Conservation (phyloP, 2,888 invertebrate species). For the Drosophila recens region DNA sequence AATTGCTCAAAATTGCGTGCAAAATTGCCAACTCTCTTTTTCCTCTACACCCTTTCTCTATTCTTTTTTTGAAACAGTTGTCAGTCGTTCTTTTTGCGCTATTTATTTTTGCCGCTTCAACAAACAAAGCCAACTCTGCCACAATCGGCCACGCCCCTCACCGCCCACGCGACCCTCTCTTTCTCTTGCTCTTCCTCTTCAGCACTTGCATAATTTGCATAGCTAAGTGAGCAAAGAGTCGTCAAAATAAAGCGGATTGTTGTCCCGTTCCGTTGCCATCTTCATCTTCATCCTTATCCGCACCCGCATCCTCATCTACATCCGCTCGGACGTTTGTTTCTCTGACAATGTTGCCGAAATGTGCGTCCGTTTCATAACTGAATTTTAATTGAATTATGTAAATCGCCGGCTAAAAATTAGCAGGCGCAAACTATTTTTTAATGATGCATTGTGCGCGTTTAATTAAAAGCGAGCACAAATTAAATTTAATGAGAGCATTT, state of each 20-base stretch:
- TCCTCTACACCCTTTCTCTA: background rate
- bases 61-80: constrained; percentile 34
- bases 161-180: background rate
- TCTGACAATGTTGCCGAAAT: constrained; percentile 53
- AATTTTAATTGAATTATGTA: constrained; percentile 81
- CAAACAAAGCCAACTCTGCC: constrained; percentile 70
- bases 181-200: constrained; percentile 1
- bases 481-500: constrained; percentile 75
- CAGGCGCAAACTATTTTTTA: constrained; percentile 81
- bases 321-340: constrained; percentile 8
- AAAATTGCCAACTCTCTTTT: constrained; percentile 35
- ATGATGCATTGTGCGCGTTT: constrained; percentile 75
- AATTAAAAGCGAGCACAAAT: constrained; percentile 77
- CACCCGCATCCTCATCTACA: background rate
- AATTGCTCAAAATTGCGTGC: constrained; percentile 59
- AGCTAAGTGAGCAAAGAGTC: constrained; percentile 64
- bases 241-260: constrained; percentile 60
- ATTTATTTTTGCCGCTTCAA: constrained; percentile 78
- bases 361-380: constrained; percentile 76
- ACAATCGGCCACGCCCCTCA: constrained; percentile 21
- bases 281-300: background rate
- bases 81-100: constrained; percentile 66
- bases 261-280: background rate
- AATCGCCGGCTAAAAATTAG: constrained; percentile 78
- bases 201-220: constrained; percentile 74